phyloP scores from a whole-genome alignment of 2,888 invertebrate species.

The Tenodera sinensis region DNA sequence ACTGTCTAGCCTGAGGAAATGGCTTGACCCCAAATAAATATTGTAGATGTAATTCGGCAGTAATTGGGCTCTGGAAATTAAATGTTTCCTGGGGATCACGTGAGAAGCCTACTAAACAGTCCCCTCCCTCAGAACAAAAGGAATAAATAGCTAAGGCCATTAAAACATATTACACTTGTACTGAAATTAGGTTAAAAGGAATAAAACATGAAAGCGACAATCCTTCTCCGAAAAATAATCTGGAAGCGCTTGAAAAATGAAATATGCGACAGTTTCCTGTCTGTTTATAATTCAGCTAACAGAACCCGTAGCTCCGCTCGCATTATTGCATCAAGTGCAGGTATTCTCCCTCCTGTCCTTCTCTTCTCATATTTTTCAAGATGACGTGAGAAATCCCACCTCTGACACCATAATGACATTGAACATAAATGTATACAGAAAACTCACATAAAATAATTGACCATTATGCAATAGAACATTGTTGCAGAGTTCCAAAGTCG shows the following conservation, averaged over 20 bases:
- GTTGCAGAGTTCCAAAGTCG: too few species aligned
- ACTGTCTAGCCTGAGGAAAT: background rate
- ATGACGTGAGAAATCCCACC: too few species aligned
- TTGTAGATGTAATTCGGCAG: background rate
- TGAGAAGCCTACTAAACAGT: background rate
- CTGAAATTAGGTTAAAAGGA: background rate
- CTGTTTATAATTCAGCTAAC: background rate
- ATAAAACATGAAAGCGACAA: background rate
- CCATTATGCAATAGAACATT: too few species aligned
- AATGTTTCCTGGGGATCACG: background rate
- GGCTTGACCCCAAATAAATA: background rate
- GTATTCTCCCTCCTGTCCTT: too few species aligned
- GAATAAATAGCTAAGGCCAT: background rate
- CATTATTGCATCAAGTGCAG: too few species aligned
- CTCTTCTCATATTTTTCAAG: too few species aligned
- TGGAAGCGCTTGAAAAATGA: background rate
- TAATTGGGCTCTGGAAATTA: background rate
- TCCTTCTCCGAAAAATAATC: background rate
- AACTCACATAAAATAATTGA: too few species aligned
- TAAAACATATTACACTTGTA: background rate
- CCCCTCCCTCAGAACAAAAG: background rate
- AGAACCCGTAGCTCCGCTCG: too few species aligned
- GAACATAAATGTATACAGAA: too few species aligned
- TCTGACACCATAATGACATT: too few species aligned
- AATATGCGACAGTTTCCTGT: background rate